Evolutionary conservation across 2,888 invertebrate species (phyloP).

Genomic region (Noctua pronuba): DNA sequence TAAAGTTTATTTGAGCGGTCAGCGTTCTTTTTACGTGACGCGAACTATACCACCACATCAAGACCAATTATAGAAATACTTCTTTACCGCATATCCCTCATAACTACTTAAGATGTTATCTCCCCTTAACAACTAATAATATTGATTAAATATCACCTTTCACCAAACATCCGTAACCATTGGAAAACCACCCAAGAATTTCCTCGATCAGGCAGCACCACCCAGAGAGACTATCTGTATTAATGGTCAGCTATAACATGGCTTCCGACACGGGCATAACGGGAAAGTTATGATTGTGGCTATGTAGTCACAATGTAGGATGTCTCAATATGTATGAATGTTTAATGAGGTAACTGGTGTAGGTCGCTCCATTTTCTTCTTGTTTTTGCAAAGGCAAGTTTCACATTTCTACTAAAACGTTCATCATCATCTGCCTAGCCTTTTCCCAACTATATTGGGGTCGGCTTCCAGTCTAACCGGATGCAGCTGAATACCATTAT

Average conservation of each 20-base stretch:
- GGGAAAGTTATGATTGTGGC: constrained; percentile 38
- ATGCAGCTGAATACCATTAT: too few species aligned
- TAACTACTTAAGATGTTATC: constrained; percentile 2
- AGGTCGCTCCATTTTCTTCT: background rate
- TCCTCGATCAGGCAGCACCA: constrained; percentile 41
- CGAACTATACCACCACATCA: background rate
- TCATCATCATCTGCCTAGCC: too few species aligned
- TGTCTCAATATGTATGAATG: constrained; percentile 36
- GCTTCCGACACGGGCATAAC: constrained; percentile 43
- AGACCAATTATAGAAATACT: background rate
- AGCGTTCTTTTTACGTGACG: too few species aligned
- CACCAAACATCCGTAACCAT: constrained; percentile 8
- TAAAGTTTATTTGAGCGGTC: too few species aligned
- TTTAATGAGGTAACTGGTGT: constrained; percentile 3
- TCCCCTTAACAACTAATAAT: background rate
- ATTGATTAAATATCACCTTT: constrained; percentile 2
- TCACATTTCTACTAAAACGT: too few species aligned
- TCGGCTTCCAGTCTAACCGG: too few species aligned
- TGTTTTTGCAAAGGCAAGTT: too few species aligned
- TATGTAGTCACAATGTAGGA: constrained; percentile 32
- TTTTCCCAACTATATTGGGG: too few species aligned
- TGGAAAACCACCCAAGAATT: constrained; percentile 46
- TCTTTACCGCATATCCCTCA: background rate
- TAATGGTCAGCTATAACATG: constrained; percentile 29
- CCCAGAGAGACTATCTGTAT: constrained; percentile 50